phyloP scores from a whole-genome alignment of 2,888 invertebrate genomes.

The Actias luna region DNA sequence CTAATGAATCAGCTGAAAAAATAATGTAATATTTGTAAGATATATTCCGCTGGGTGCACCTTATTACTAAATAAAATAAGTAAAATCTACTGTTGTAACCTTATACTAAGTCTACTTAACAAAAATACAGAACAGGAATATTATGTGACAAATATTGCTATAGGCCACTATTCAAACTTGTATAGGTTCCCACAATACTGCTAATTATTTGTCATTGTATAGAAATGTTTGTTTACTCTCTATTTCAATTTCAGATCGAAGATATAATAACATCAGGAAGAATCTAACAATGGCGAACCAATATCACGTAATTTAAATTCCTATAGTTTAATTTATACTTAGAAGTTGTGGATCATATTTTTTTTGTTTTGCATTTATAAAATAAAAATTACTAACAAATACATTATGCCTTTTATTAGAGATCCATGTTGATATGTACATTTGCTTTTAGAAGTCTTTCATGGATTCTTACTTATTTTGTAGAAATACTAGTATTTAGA shows the following conservation, averaged over 20 bases:
- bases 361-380: background rate
- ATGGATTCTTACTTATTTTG: background rate
- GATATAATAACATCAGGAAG: conserved; percentile 43
- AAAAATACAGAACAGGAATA: too few species aligned
- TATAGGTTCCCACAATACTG: too few species aligned
- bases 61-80: too few species aligned
- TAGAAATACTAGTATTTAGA: background rate
- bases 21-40: too few species aligned
- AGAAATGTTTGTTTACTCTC: background rate
- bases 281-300: conserved; percentile 47
- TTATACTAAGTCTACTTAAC: too few species aligned
- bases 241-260: conserved; percentile 49
- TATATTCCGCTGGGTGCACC: too few species aligned
- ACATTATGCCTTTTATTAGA: background rate
- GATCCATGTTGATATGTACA: background rate
- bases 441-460: background rate
- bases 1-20: too few species aligned
- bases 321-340: conserved; percentile 34
- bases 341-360: conserved; percentile 20
- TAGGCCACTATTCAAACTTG: too few species aligned
- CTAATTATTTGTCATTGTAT: too few species aligned
- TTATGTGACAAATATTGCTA: too few species aligned
- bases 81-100: too few species aligned
- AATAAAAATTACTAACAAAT: conserved; percentile 8
- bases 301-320: conserved; percentile 37